Conservation (phyloP, 1,140 invertebrate species). For the Aphidius gifuensis region DNA sequence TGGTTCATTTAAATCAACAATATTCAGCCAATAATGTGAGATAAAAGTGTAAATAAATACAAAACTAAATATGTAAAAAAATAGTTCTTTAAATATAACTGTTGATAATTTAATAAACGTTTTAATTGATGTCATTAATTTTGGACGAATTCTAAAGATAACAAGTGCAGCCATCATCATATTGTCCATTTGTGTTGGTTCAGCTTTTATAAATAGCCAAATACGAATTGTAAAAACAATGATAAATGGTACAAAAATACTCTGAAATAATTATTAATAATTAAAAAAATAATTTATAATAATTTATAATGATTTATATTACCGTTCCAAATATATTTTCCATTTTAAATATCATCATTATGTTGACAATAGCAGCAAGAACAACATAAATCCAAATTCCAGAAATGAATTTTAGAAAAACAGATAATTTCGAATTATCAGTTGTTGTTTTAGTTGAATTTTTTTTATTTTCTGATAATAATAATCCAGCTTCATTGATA, state of each 20-base stretch:
- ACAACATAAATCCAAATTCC: conserved; percentile 30
- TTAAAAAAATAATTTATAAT: conserved; percentile 12
- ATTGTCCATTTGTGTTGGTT: conserved; percentile 20
- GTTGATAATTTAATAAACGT: conserved; percentile 17
- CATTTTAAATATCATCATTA: conserved; percentile 33
- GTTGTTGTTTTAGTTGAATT: neutral
- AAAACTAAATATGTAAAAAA: conserved; percentile 35
- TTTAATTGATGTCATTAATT: conserved; percentile 24
- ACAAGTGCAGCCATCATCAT: conserved; percentile 33
- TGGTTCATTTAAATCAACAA: neutral
- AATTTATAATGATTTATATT: conserved; percentile 14
- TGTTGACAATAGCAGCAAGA: conserved; percentile 37
- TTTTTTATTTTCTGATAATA: neutral
- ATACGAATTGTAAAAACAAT: conserved; percentile 20
- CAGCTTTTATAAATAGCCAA: conserved; percentile 12
- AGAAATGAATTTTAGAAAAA: conserved; percentile 21
- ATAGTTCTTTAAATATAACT: conserved; percentile 25
- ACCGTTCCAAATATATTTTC: conserved; percentile 40
- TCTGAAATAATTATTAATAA: conserved; percentile 23
- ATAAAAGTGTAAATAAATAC: conserved; percentile 27
- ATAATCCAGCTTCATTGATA: neutral
- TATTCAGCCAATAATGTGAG: conserved; percentile 13
- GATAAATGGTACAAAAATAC: conserved; percentile 29
- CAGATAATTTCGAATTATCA: neutral
- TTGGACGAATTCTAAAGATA: conserved; percentile 33